Conservation (phyloP, 2,888 invertebrate species). For the Deilephila elpenor region DNA sequence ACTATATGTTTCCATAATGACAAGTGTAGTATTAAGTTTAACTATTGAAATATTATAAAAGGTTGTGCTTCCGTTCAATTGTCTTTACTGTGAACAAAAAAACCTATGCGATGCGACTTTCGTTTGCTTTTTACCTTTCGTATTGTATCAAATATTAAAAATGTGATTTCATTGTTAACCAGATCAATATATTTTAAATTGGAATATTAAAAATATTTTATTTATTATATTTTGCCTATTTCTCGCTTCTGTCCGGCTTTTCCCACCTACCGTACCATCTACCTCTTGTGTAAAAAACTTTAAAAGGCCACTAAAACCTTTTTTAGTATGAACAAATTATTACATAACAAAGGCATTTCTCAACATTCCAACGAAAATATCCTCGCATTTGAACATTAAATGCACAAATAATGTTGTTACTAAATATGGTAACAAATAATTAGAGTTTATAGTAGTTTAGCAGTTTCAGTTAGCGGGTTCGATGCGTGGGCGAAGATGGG, state of each 20-base stretch:
- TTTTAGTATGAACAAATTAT: too few relatives aligned
- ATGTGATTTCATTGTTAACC: too few relatives aligned
- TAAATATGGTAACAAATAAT: not conserved
- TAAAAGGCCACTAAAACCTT: too few relatives aligned
- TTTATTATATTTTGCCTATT: too few relatives aligned
- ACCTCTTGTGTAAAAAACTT: not conserved
- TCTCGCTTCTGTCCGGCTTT: too few relatives aligned
- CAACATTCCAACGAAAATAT: too few relatives aligned
- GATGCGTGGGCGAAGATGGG: conserved; percentile 1
- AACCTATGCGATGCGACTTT: not conserved
- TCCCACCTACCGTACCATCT: too few relatives aligned
- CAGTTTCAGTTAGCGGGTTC: conserved; percentile 8
- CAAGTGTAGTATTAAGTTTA: too few relatives aligned
- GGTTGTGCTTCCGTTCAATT: not conserved
- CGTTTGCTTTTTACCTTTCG: not conserved
- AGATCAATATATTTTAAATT: too few relatives aligned
- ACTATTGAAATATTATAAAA: not conserved
- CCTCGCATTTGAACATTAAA: not conserved
- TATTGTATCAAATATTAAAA: not conserved
- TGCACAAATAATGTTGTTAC: not conserved
- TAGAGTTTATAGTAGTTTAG: conserved; percentile 15
- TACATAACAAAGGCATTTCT: too few relatives aligned
- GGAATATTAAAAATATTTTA: too few relatives aligned
- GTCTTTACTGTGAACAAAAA: not conserved
- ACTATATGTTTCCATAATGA: too few relatives aligned